Evolutionary conservation across 2,113 vertebrate species (phyloP).

Genomic region (Mirza zaza): DNA sequence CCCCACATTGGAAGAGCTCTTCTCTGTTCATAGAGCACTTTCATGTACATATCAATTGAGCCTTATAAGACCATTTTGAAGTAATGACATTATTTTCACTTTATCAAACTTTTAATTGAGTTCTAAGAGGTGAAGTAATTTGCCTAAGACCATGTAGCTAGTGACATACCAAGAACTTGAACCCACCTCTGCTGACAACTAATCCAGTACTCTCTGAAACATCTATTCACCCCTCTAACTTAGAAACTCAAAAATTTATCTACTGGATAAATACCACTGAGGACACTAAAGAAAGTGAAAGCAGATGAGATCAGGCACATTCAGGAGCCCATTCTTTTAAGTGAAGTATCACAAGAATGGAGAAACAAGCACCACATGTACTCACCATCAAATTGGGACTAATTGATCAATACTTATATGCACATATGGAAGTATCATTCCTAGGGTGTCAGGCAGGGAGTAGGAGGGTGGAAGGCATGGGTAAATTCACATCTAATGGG

Average conservation of each 20-base stretch:
- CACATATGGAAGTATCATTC: too few species aligned
- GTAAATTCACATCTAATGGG: too few species aligned
- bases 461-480: too few species aligned
- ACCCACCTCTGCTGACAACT: not conserved
- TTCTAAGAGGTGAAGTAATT: not conserved
- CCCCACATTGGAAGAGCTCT: not conserved
- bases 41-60: not conserved
- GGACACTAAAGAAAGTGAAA: not conserved
- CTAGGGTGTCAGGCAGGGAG: too few species aligned
- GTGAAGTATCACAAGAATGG: too few species aligned
- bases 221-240: not conserved
- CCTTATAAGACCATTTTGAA: not conserved
- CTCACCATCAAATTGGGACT: too few species aligned
- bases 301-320: too few species aligned
- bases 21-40: not conserved
- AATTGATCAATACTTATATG: too few species aligned
- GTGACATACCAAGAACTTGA: not conserved
- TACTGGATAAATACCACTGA: not conserved
- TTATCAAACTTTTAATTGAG: not conserved
- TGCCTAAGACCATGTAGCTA: not conserved
- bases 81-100: not conserved
- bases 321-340: too few species aligned
- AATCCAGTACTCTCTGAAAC: not conserved
- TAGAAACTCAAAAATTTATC: not conserved
- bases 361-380: too few species aligned